phyloP scores from a whole-genome alignment of 2,797 vertebrate species.

The Rhabdomys pumilio region DNA sequence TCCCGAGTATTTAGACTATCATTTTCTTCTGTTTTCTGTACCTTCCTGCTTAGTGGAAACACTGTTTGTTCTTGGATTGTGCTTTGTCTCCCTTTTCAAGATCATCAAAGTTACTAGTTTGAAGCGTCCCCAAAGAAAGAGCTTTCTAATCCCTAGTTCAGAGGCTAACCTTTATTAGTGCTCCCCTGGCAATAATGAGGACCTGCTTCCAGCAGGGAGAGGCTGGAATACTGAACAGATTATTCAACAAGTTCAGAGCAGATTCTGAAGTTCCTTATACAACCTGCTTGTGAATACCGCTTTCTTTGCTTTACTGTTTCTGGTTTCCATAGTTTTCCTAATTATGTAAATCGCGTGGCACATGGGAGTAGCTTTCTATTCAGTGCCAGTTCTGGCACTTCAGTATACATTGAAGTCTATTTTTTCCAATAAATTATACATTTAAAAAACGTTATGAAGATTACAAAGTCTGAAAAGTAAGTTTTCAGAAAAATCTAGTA shows the following conservation, averaged over 20 bases:
- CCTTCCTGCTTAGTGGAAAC: conserved; percentile 85
- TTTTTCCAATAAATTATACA: conserved; percentile 2
- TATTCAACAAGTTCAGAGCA: conserved; percentile 71
- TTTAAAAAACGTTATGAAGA: conserved; percentile 1
- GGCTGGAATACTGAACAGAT: conserved; percentile 84
- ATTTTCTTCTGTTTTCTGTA: conserved; percentile 79
- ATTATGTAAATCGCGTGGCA: conserved; percentile 73
- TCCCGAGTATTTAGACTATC: conserved; percentile 77
- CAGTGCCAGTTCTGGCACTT: background rate
- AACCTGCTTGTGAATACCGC: conserved; percentile 77
- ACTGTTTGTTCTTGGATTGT: conserved; percentile 82
- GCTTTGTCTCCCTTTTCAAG: conserved; percentile 77
- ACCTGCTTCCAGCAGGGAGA: conserved; percentile 85
- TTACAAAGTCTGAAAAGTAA: background rate
- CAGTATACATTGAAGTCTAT: conserved; percentile 7
- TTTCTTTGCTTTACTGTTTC: conserved; percentile 78
- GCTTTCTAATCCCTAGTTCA: conserved; percentile 81
- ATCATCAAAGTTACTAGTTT: conserved; percentile 79
- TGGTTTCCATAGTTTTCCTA: conserved; percentile 77
- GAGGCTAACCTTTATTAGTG: conserved; percentile 82
- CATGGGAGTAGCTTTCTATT: conserved; percentile 62
- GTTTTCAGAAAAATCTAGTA: conserved; percentile 62
- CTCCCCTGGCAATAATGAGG: conserved; percentile 82
- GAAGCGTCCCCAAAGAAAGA: conserved; percentile 81
- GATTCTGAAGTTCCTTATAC: conserved; percentile 73